These are phyloP conservation scores for Sipunculus nudus DNA, from an alignment of 2,888 invertebrate genomes.

Conservation along the genomic window DNA sequence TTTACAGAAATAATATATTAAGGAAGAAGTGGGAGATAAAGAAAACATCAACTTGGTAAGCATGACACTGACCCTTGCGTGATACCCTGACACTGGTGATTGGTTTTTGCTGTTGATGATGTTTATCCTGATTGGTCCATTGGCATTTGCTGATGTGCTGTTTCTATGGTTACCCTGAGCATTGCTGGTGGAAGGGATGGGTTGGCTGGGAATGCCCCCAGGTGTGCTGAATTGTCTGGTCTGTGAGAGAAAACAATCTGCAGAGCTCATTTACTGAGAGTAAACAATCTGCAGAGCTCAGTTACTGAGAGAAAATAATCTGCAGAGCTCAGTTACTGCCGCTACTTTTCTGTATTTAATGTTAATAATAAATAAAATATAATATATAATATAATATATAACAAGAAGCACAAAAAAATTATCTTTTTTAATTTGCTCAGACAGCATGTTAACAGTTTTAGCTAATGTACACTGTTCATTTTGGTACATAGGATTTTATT, in stretches of 20 bases:
- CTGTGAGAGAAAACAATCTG: conserved; percentile 15
- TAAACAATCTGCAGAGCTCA: too few species aligned
- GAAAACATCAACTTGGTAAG: neutral
- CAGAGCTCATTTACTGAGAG: conserved; percentile 40
- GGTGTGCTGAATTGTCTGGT: conserved; percentile 15
- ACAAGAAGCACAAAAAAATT: too few species aligned
- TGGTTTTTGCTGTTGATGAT: conserved; percentile 19
- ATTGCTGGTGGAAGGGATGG: neutral
- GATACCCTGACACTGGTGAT: conserved; percentile 3
- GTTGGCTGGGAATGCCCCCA: conserved; percentile 1
- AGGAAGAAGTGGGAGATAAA: neutral
- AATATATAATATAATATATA: too few species aligned
- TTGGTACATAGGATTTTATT: too few species aligned
- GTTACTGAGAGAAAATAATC: too few species aligned
- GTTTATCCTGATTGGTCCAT: conserved; percentile 24
- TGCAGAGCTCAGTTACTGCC: too few species aligned
- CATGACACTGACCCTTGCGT: neutral
- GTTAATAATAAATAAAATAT: too few species aligned
- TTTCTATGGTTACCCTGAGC: neutral
- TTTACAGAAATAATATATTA: neutral
- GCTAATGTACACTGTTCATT: too few species aligned
- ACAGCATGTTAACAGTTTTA: too few species aligned
- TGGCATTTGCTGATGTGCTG: conserved; percentile 14
- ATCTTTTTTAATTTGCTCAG: too few species aligned
- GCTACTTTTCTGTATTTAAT: too few species aligned